Evolutionary conservation across 1,140 invertebrate genomes (phyloP), one percentile per base, ranked within the genome.

Genomic region (Pomacea maculata): DNA sequence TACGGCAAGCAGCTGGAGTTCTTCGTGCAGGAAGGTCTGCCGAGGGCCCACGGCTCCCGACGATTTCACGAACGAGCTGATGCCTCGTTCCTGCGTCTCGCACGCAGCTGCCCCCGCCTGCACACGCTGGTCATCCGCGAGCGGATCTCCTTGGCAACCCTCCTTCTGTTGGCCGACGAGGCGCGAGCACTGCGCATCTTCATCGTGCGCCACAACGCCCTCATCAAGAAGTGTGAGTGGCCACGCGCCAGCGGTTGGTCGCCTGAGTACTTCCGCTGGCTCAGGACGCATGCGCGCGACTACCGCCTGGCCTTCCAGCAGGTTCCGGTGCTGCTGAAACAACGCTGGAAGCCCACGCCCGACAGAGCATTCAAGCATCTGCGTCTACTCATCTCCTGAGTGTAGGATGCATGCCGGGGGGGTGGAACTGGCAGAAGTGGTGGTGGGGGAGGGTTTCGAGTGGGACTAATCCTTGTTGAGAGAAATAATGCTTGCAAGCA

Each of bases 71-170:
- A 94, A 64, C 90, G 95, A 81, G 92, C 93, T n/a, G 95, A 96
- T 89, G 91, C 93, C 19, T 85, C 92, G 80, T 88, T 95, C 21
- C 79, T 96, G 21, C 89, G 94, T 14, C 86, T 95, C 61, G 92
- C 92, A 65, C 89, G 94, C 61, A 91, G 93, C 72, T 95, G 94
- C 88, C 92, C 92, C 29, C 92, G 93, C 83, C 83, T 96, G n/a
- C 91, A 93, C 74, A 95, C 94, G 6, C 85, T 96, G 86, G 94
- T 95, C 83, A 93, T 97, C 25, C 93, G 95, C 9, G 95, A 97
- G 86, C 92, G 95, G 87, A 93, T 97, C 75, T 96, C 96, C 2
- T 96, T 96, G 0, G 93, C 94, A 0, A 96, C 95, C 2, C 92
- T 96, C 19, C 91, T 96, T n/a, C 92, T 96, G 55, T 95, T 94